A percentile compares a stretch with the other conserved stretches of the same genome.
These are phyloP conservation scores for Tuberolachnus salignus DNA, from an alignment of 2,888 invertebrate genomes.

Conservation along the genomic window DNA sequence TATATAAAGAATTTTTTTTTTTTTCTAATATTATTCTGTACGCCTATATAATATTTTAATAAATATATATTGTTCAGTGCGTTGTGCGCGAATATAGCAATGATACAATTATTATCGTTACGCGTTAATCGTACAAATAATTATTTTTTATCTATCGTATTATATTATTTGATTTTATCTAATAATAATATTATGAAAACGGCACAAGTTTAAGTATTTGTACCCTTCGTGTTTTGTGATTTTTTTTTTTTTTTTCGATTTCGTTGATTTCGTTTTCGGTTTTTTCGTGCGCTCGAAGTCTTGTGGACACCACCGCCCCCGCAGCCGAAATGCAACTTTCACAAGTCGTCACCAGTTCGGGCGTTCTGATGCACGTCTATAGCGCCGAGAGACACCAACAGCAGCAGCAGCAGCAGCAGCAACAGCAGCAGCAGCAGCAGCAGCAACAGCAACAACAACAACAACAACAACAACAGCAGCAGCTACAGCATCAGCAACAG, in stretches of 20 bases:
- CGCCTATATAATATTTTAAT: neutral
- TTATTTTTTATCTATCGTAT: neutral
- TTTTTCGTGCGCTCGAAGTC: neutral
- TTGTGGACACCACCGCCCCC: too few species aligned
- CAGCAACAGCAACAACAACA: slow-evolving; percentile 5
- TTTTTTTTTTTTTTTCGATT: neutral
- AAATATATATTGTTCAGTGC: neutral
- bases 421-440: slow-evolving; percentile 14
- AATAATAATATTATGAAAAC: neutral
- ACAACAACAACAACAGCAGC: neutral
- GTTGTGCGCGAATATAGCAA: slow-evolving; percentile 4
- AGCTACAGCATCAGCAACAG: neutral
- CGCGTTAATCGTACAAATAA: too few species aligned
- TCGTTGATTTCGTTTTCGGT: neutral
- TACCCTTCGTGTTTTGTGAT: neutral
- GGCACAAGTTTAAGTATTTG: neutral
- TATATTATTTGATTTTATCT: neutral
- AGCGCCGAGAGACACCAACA: slow-evolving; percentile 39
- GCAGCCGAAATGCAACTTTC: slow-evolving; percentile 34
- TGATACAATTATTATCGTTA: slow-evolving; percentile 2
- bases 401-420: slow-evolving; percentile 3
- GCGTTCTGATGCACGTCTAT: slow-evolving; percentile 51
- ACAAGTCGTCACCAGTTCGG: slow-evolving; percentile 47
- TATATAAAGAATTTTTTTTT: neutral
- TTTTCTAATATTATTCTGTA: too few species aligned